These are phyloP conservation scores for Apis florea DNA, from an alignment of 1,140 invertebrate genomes.

Conservation along the genomic window DNA sequence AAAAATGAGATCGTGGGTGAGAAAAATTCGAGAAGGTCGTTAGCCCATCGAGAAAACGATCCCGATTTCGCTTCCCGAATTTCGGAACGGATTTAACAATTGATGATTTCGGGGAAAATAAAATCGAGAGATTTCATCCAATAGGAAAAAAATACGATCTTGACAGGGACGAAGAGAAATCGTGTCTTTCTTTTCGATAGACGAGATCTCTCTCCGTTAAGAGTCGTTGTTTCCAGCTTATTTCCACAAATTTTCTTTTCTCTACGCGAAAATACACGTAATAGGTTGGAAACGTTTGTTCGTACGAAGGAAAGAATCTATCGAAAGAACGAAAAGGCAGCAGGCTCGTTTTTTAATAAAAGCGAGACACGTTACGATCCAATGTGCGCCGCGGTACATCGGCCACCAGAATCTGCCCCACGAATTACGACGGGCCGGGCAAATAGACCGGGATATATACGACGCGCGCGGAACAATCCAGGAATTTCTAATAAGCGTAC, in stretches of 20 bases:
- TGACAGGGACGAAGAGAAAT: not conserved
- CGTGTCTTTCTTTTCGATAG: no score
- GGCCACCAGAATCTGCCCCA: not conserved
- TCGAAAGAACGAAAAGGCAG: not conserved
- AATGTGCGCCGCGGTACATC: not conserved
- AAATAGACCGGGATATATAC: constrained; percentile 27
- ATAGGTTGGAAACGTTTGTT: no score
- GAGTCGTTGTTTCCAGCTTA: no score
- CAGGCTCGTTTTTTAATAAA: not conserved
- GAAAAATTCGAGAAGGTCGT: constrained; percentile 32
- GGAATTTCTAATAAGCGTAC: constrained; percentile 72
- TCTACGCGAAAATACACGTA: no score
- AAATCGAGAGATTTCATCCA: not conserved
- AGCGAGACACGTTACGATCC: no score
- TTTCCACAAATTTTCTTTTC: no score
- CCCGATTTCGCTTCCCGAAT: not conserved
- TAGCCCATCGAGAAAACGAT: not conserved
- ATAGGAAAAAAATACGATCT: no score
- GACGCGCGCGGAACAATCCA: constrained; percentile 42
- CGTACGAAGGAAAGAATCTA: no score
- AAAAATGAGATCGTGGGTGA: not conserved
- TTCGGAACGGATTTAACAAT: not conserved
- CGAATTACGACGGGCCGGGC: constrained; percentile 17
- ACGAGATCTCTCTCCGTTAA: no score
- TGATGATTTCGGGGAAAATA: not conserved